These are phyloP conservation scores for Sapayoa aenigma DNA, from an alignment of 2,113 vertebrate genomes.

Conservation along the genomic window DNA sequence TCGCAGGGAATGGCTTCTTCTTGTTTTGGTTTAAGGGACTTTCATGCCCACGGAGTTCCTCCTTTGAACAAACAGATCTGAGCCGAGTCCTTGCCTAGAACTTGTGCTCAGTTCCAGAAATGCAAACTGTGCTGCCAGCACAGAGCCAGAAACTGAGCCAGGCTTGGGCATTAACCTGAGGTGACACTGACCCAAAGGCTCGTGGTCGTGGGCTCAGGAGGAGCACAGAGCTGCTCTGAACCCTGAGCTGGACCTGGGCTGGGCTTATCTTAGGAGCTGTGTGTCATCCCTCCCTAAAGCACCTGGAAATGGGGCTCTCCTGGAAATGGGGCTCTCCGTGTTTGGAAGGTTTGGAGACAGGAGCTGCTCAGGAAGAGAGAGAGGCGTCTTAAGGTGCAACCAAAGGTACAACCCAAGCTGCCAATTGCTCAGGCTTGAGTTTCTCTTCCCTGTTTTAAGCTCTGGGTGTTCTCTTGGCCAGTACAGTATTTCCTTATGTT, in stretches of 20 bases:
- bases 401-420: not conserved
- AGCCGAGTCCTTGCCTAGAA: not conserved
- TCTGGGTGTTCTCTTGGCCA: not conserved
- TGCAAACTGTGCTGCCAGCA: not conserved
- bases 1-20: not conserved
- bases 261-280: not conserved
- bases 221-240: not conserved
- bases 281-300: accelerated
- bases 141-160: not conserved
- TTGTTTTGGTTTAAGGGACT: not conserved
- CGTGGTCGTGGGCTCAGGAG: not conserved
- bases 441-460: not conserved
- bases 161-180: not conserved
- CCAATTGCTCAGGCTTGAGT: accelerated
- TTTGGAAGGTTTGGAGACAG: not conserved
- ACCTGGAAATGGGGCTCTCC: accelerated
- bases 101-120: not conserved
- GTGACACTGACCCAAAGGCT: not conserved
- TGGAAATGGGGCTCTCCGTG: not conserved
- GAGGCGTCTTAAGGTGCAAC: not conserved
- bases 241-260: not conserved
- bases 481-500: not conserved
- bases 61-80: not conserved
- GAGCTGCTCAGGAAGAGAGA: not conserved
- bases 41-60: not conserved